Percentiles rank a stretch among this genome's conserved stretches.
phyloP scores from a whole-genome alignment of 2,797 vertebrate species.

The Tympanoctomys barrerae region DNA sequence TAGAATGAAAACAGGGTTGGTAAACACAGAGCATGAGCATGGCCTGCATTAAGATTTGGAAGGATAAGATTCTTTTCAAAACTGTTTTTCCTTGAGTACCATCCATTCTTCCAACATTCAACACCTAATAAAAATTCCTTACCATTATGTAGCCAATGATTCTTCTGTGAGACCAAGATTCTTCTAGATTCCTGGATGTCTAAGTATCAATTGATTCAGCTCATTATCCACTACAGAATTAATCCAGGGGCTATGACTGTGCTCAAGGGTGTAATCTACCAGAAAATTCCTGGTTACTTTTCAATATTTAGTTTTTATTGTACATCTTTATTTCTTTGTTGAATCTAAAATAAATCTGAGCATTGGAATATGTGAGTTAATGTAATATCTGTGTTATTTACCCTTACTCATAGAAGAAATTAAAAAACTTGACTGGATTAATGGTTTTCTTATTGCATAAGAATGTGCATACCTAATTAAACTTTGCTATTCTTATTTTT shows the following conservation, averaged over 20 bases:
- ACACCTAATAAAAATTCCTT: neutral
- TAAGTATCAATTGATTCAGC: neutral
- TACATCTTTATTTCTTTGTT: neutral
- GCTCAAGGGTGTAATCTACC: neutral
- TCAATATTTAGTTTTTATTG: neutral
- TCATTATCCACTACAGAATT: neutral
- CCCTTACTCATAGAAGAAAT: neutral
- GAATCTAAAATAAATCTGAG: neutral
- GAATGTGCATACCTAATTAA: neutral
- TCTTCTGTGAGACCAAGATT: neutral
- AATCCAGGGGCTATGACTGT: fast-evolving
- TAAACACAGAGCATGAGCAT: neutral
- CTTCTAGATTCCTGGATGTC: neutral
- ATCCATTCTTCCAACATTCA: neutral
- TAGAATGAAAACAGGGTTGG: neutral
- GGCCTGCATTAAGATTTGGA: slow-evolving; percentile 32
- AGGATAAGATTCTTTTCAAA: neutral
- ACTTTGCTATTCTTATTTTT: slow-evolving; percentile 11
- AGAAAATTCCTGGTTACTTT: neutral
- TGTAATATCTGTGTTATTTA: neutral
- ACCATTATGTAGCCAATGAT: neutral
- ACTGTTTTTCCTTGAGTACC: neutral
- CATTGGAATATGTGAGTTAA: neutral
- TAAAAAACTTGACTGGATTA: neutral
- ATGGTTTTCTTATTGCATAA: neutral